A percentile compares a stretch with the other conserved stretches of the same genome.
Evolutionary conservation across 2,797 vertebrate genomes (phyloP).

Genomic region (Squalus acanthias): DNA sequence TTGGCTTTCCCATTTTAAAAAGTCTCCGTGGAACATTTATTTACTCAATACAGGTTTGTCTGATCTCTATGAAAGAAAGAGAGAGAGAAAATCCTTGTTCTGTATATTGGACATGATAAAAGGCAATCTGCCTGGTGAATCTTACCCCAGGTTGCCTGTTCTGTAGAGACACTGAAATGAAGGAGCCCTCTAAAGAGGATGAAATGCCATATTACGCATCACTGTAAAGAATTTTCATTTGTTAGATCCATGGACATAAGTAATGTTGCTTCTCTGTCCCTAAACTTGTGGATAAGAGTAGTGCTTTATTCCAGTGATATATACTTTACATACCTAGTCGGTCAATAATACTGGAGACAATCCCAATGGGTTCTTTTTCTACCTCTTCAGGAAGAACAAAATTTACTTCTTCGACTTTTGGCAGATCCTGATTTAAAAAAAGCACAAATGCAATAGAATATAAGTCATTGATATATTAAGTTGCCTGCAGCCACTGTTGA

Average conservation of each 20-base stretch:
- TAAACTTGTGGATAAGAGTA: not conserved
- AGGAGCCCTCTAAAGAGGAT: not conserved
- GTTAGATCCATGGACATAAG: not conserved
- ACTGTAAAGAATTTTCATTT: not conserved
- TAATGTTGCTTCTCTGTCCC: not conserved
- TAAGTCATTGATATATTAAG: not conserved
- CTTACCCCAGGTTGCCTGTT: not conserved
- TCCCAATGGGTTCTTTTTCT: constrained; percentile 72
- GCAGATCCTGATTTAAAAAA: constrained; percentile 64
- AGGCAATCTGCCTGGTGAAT: not conserved
- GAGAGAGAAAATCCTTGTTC: not conserved
- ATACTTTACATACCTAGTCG: constrained; percentile 67
- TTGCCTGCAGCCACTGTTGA: not conserved
- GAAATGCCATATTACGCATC: not conserved
- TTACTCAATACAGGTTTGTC: not conserved
- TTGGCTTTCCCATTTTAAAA: not conserved
- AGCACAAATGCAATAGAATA: constrained; percentile 38
- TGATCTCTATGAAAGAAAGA: not conserved
- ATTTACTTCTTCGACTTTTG: constrained; percentile 71
- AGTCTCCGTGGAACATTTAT: not conserved
- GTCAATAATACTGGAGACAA: constrained; percentile 77
- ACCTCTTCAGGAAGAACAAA: constrained; percentile 70
- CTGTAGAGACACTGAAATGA: not conserved
- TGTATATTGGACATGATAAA: too few species aligned
- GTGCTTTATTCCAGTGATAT: not conserved